These are phyloP conservation scores for Nomada lathburiana DNA, from an alignment of 2,888 invertebrate species.

Conservation along the genomic window DNA sequence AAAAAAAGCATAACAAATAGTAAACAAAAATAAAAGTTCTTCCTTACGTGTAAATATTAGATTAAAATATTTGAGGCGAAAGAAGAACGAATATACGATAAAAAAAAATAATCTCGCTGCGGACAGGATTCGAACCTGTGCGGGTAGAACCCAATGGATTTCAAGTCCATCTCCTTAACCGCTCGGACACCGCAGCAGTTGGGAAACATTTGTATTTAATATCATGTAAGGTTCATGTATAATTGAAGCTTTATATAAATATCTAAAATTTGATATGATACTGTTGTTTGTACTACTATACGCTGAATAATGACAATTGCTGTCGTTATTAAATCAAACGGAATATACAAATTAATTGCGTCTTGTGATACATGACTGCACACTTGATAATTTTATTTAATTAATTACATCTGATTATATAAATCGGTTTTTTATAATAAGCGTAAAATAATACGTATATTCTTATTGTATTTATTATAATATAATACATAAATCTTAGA, in stretches of 20 bases:
- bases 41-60: no score
- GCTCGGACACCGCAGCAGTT: constrained; percentile 84
- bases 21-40: no score
- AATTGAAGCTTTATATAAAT: background rate
- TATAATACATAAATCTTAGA: no score
- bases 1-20: background rate
- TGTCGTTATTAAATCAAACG: no score
- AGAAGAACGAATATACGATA: background rate
- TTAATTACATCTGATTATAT: no score
- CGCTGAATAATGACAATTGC: background rate
- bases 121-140: constrained; percentile 84
- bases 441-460: no score
- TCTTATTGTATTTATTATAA: no score
- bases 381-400: background rate
- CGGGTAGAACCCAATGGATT: constrained; percentile 84
- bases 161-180: constrained; percentile 84
- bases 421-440: no score
- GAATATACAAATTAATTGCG: background rate
- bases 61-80: background rate
- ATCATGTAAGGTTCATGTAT: background rate
- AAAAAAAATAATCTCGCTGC: constrained; percentile 76
- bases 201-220: constrained; percentile 22
- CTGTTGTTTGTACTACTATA: background rate
- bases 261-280: background rate
- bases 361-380: no score